Base-by-base conservation (phyloP, 2,888 invertebrate genomes). In the Lasioglossum morio region DNA sequence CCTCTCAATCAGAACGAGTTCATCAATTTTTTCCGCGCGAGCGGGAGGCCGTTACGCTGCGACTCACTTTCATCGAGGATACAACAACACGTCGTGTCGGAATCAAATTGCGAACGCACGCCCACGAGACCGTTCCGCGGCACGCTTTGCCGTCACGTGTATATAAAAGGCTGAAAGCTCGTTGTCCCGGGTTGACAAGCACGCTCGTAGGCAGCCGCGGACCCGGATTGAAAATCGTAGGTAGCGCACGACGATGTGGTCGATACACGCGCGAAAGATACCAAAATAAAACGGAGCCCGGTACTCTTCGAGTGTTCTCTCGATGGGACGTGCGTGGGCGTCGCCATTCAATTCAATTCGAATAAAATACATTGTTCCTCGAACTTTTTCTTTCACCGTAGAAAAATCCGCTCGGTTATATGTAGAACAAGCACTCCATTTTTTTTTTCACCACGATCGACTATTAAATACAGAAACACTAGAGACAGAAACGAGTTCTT, bases 141-240 rank as follows among this genome's bases (percentile, higher is more conserved):
- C 83, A 74, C 85, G 87, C 85, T 89, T 89, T 89, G 79, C 83
- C 79, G 85, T 85, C 83, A 79, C 80, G 78, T 46, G 72, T 81
- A 78, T 70, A 69, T 66, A 89, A 89, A 89, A 89, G 85, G 89
- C 76, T 89, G 89, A 89, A 84, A 87, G 89, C 89, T 84, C 82
- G 89, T 89, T 85, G 87, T 84, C 85, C 84, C 77, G 81, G 84
- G 87, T 87, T 89, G 89, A 89, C 89, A 82, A 76, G 85, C 84
- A 89, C 82, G 78, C 81, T 85, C 87, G 89, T 89, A 87, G 89
- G 85, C 85, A 87, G 89, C 34, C 34, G 40, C 78, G 81, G 76
- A 85, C 75, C 63, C 76, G 80, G 85, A 82, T 85, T 87, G 84
- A 82, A 85, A 76, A 76, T 66, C 72, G 75, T 70, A 69, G 83